A percentile compares a stretch with the other conserved stretches of the same genome.
Evolutionary conservation across 2,888 invertebrate species (phyloP).

Genomic region (Tridacna crocea): DNA sequence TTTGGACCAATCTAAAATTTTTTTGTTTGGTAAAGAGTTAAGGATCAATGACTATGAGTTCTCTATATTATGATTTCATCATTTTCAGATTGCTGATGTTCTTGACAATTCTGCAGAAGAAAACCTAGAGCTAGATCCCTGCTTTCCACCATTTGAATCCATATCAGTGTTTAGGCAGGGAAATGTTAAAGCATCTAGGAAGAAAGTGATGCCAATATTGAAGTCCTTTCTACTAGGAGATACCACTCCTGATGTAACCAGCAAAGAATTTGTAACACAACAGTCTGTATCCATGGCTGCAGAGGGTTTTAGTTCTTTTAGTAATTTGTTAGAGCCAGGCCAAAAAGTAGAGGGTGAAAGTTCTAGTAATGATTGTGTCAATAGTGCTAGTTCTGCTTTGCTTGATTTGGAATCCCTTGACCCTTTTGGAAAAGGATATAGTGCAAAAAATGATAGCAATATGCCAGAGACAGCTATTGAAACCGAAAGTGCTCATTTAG

Average conservation of each 20-base stretch:
- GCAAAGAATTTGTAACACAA: conserved; percentile 52
- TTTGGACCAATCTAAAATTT: too few relatives aligned
- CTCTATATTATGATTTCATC: too few relatives aligned
- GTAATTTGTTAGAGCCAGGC: conserved; percentile 17
- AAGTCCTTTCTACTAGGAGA: conserved; percentile 67
- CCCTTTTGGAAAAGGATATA: not conserved
- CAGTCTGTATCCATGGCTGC: conserved; percentile 47
- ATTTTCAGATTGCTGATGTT: conserved; percentile 73
- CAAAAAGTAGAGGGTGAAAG: not conserved
- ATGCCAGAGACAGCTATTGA: not conserved
- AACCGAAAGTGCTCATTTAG: not conserved
- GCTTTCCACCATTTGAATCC: conserved; percentile 57
- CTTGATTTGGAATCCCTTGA: conserved; percentile 17
- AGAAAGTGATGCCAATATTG: conserved; percentile 81
- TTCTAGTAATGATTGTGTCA: not conserved
- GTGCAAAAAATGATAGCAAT: not conserved
- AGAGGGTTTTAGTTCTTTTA: conserved; percentile 47
- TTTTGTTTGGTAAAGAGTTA: too few relatives aligned
- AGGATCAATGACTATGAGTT: too few relatives aligned
- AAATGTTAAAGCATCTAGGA: conserved; percentile 80
- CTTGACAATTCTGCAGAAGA: conserved; percentile 68
- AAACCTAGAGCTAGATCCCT: conserved; percentile 71
- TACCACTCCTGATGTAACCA: conserved; percentile 43
- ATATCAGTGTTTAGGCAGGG: conserved; percentile 76
- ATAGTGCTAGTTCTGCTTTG: not conserved